These are phyloP conservation scores for Paraescarpia echinospica DNA, from an alignment of 1,140 invertebrate species.

Conservation along the genomic window DNA sequence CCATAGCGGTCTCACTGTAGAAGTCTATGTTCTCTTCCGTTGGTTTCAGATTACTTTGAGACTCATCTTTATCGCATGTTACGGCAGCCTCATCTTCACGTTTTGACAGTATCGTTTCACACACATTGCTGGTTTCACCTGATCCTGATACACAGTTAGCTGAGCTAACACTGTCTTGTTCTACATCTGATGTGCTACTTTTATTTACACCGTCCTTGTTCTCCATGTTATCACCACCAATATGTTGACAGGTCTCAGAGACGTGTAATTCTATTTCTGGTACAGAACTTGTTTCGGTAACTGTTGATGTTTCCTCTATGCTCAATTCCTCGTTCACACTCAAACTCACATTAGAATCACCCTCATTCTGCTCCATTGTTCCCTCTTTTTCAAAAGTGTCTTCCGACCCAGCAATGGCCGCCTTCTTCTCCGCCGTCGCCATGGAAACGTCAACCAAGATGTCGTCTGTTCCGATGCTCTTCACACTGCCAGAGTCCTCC, in stretches of 20 bases:
- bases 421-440: not conserved
- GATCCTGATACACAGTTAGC: not conserved
- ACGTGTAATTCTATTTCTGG: not conserved
- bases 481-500: slow-evolving; percentile 82
- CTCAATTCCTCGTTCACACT: not conserved
- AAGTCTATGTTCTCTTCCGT: slow-evolving; percentile 35
- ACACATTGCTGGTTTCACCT: not conserved
- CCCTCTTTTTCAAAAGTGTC: not conserved
- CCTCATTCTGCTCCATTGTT: not conserved
- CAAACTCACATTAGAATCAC: not conserved
- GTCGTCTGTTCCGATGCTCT: slow-evolving; percentile 85
- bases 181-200: not conserved
- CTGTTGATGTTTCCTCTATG: slow-evolving; percentile 41
- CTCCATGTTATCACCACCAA: not conserved
- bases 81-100: not conserved
- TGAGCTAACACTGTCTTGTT: not conserved
- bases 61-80: not conserved
- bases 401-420: not conserved
- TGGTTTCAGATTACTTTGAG: not conserved
- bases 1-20: slow-evolving; percentile 53
- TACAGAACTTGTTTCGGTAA: slow-evolving; percentile 62
- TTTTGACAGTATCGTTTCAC: not conserved
- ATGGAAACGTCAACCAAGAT: slow-evolving; percentile 59
- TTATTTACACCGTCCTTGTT: not conserved
- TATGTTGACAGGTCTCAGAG: not conserved